Evolutionary conservation across 35 echinoderm and acorn worm species (phyloP).

Genomic region (Acanthaster planci): DNA sequence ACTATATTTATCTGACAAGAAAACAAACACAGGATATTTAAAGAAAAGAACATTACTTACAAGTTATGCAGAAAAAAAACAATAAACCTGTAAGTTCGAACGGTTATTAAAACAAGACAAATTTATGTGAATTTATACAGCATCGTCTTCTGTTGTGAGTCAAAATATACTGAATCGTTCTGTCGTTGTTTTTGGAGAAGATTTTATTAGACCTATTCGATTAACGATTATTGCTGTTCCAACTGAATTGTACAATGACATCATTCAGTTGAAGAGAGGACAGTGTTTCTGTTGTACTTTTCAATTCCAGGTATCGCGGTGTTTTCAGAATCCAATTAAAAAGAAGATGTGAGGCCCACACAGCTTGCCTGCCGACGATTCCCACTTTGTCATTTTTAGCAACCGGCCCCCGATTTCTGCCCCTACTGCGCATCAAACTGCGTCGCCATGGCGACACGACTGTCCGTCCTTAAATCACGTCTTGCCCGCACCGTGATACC

Average conservation of each 20-base stretch:
- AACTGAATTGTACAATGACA: background rate
- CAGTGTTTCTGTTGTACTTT: background rate
- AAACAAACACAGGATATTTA: too few species aligned
- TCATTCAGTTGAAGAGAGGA: background rate
- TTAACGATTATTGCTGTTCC: background rate
- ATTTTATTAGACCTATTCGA: background rate
- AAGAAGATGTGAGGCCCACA: constrained; percentile 22
- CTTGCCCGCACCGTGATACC: constrained; percentile 8
- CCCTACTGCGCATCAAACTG: background rate
- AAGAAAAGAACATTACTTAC: too few species aligned
- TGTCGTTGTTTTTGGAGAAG: background rate
- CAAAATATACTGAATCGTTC: background rate
- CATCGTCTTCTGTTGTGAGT: background rate
- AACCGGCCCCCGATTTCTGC: background rate
- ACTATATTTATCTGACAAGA: too few species aligned
- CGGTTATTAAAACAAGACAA: too few species aligned
- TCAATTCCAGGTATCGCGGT: background rate
- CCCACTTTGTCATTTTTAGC: background rate
- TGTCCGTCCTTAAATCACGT: constrained; percentile 8
- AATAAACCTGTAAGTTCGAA: too few species aligned
- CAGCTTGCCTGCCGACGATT: constrained; percentile 18
- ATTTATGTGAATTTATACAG: too few species aligned
- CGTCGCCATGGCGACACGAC: constrained; percentile 11
- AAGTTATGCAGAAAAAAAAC: too few species aligned
- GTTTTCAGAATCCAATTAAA: constrained; percentile 11